A percentile compares a stretch with the other conserved stretches of the same genome.
phyloP scores from a whole-genome alignment of 2,888 invertebrate genomes.

The Ophion slaviceki region DNA sequence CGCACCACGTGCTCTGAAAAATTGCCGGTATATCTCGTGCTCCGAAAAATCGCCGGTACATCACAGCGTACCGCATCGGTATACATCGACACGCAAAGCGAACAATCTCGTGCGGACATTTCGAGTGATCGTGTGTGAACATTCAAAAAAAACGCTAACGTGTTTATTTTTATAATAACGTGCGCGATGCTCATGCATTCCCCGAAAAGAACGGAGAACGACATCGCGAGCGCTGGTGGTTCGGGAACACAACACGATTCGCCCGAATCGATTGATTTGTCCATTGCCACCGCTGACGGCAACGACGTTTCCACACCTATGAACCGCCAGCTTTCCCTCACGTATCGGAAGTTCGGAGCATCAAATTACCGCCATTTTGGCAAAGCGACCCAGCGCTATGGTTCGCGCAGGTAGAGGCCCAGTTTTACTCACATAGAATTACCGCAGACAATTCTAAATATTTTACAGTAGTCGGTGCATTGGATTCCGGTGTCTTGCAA shows the following conservation, averaged over 20 bases:
- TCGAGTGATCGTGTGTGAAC: background rate
- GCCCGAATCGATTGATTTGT: background rate
- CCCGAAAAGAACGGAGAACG: background rate
- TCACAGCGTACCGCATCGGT: background rate
- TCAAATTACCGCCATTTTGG: constrained; percentile 25
- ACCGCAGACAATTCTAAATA: constrained; percentile 31
- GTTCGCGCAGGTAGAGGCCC: constrained; percentile 27
- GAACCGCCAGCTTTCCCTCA: background rate
- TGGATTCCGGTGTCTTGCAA: background rate
- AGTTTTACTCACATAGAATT: constrained; percentile 6
- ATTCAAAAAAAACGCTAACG: background rate
- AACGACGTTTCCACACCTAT: background rate
- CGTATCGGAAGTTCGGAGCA: background rate
- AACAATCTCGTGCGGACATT: background rate
- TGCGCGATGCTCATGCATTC: background rate
- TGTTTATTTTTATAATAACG: background rate
- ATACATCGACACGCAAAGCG: background rate
- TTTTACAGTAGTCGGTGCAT: background rate
- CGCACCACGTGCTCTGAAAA: too few relatives aligned
- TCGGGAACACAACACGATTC: background rate
- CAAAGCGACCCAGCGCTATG: constrained; percentile 4
- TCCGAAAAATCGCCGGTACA: background rate
- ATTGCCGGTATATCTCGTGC: background rate
- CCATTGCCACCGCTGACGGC: background rate
- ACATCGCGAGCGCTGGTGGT: background rate